A percentile compares a stretch with the other conserved stretches of the same genome.
phyloP scores from a whole-genome alignment of 2,888 invertebrate species.

The Scrobipalpa atriplicella region DNA sequence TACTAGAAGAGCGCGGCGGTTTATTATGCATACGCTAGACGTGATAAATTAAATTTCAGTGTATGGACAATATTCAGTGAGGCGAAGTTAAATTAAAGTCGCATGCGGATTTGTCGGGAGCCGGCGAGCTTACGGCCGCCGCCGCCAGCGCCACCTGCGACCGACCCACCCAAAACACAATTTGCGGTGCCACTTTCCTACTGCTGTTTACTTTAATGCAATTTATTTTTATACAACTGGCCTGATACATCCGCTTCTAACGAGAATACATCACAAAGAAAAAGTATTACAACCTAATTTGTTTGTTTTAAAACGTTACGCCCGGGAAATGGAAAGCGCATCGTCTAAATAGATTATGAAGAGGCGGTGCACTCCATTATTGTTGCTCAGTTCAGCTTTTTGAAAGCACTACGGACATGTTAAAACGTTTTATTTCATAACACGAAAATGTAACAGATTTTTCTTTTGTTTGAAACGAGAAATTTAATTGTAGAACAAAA shows the following conservation, averaged over 20 bases:
- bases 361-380: constrained; percentile 16
- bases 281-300: constrained; percentile 1
- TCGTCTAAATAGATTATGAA: constrained; percentile 14
- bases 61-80: constrained; percentile 70
- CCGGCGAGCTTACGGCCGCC: constrained; percentile 65
- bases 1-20: neutral
- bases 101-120: constrained; percentile 68
- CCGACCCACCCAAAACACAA: constrained; percentile 69
- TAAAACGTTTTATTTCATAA: neutral
- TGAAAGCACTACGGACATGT: constrained; percentile 14
- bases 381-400: constrained; percentile 11
- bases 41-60: constrained; percentile 62
- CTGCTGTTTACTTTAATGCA: constrained; percentile 69
- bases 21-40: constrained; percentile 29
- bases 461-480: neutral
- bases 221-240: constrained; percentile 54
- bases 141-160: constrained; percentile 73
- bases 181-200: constrained; percentile 71
- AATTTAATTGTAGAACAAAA: constrained; percentile 12
- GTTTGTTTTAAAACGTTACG: constrained; percentile 16
- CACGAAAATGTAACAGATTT: neutral
- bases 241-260: neutral
- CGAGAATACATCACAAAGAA: neutral
- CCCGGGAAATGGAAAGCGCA: constrained; percentile 18
- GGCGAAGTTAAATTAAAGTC: constrained; percentile 80